Evolutionary conservation across 2,797 vertebrate genomes (phyloP), one percentile per base, ranked within the genome.

Genomic region (Muscicapa striata): DNA sequence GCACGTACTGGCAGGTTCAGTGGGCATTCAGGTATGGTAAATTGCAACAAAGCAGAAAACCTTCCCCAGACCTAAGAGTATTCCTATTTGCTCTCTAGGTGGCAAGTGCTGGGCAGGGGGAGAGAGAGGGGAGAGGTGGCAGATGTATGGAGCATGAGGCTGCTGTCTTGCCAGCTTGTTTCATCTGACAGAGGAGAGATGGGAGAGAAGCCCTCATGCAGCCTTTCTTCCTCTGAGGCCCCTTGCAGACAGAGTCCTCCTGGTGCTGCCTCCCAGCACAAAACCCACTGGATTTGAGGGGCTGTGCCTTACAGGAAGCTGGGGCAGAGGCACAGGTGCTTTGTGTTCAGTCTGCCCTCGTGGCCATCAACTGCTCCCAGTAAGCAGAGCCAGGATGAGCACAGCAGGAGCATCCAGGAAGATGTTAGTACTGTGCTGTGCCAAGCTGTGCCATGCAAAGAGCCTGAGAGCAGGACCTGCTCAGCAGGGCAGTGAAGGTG

Each of bases 161-260:
- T 93, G 64, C 81, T 89, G 78, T 29, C 72, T 91, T 18, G 2
- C n/a, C 90, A 93, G 86, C 90, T 84, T 84, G 75, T 52, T 40
- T 63, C 23, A 0, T 74, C 38, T 43, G 57, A 17, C 22, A 51
- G 40, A 40, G 40, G 40, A 36, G 36, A 36, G 36, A 36, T 36
- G 36, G 36, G 36, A 36, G 36, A 36, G 36, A 36, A 36, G 36
- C 36, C 36, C 63, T 41, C 30, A 0, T 26, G 36, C 55, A 27
- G 59, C 18, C 48, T 26, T 63, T 43, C 54, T 78, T 26, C 55
- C 62, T 49, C 23, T 11, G 80, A 69, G 55, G 16, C 46, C 52
- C 57, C 73, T 52, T 41, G 69, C 75, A 73, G 68, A 41, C 58
- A 30, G 73, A 91, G 29, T 11, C 40, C 46, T 72, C 51, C 58